Conservation (phyloP, 2,113 vertebrate species). For the Xyrauchen texanus region DNA sequence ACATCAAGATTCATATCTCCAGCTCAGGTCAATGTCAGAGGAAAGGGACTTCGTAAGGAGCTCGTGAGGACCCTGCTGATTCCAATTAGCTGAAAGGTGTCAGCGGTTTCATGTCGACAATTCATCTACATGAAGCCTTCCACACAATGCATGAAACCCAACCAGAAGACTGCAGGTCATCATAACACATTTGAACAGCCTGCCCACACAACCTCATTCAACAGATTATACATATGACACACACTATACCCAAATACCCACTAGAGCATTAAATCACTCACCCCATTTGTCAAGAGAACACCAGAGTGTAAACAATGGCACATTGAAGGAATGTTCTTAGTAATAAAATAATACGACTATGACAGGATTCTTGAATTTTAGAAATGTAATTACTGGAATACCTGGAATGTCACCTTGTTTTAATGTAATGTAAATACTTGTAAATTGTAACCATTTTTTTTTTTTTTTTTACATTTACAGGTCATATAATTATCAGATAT, state of each 20-base stretch:
- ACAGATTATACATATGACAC: slow-evolving; percentile 14
- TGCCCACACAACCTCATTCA: not conserved
- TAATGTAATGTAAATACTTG: no score
- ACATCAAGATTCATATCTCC: slow-evolving; percentile 38
- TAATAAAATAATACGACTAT: no score
- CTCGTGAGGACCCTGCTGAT: not conserved
- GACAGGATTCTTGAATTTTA: no score
- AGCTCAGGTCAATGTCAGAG: not conserved
- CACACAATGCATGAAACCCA: not conserved
- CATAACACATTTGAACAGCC: slow-evolving; percentile 18
- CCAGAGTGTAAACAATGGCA: not conserved
- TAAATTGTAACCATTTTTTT: no score
- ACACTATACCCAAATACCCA: not conserved
- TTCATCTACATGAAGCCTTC: slow-evolving; percentile 2
- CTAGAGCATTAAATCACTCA: not conserved
- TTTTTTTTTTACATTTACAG: no score
- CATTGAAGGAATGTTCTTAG: no score
- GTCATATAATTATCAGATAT: no score
- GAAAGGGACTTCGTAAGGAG: not conserved
- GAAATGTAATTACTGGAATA: no score
- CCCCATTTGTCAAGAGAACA: not conserved
- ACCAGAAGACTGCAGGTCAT: not conserved
- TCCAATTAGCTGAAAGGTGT: not conserved
- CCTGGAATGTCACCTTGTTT: no score
- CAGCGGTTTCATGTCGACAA: slow-evolving; percentile 7